Evolutionary conservation across 1,140 invertebrate species (phyloP).

Genomic region (Harpegnathos saltator): DNA sequence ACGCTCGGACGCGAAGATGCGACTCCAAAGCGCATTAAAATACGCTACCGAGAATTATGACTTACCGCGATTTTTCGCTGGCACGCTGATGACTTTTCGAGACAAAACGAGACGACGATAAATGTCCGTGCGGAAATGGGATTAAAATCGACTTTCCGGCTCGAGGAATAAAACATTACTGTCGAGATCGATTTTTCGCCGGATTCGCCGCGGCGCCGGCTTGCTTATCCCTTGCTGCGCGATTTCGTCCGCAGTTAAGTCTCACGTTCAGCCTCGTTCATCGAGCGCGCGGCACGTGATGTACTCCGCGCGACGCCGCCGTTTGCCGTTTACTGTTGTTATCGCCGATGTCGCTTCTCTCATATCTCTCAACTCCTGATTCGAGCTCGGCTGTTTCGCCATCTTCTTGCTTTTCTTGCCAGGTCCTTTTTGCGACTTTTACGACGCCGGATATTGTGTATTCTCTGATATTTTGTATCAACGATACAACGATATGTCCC

Average conservation of each 20-base stretch:
- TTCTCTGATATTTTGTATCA: conserved; percentile 37
- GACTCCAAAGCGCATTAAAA: too few species aligned
- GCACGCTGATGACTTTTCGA: neutral
- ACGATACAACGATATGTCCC: neutral
- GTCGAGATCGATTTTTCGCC: conserved; percentile 2
- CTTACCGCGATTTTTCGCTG: neutral
- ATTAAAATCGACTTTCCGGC: conserved; percentile 37
- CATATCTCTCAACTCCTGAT: conserved; percentile 32
- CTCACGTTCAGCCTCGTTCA: conserved; percentile 31
- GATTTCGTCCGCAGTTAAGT: neutral
- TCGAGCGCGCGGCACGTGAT: too few species aligned
- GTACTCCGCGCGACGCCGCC: neutral
- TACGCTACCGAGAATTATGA: too few species aligned
- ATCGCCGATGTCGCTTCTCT: conserved; percentile 17
- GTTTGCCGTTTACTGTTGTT: conserved; percentile 7
- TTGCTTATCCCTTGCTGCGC: too few species aligned
- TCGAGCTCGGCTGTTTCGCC: conserved; percentile 10
- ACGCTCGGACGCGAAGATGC: too few species aligned
- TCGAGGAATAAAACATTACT: neutral
- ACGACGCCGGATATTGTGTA: too few species aligned
- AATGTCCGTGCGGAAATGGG: neutral
- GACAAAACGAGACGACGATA: neutral
- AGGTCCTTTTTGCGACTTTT: conserved; percentile 17
- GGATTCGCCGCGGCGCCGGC: conserved; percentile 5
- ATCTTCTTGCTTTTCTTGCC: conserved; percentile 26